Evolutionary conservation across 2,113 vertebrate genomes (phyloP), one percentile per base, ranked within the genome.

Genomic region (Scatophagus argus): DNA sequence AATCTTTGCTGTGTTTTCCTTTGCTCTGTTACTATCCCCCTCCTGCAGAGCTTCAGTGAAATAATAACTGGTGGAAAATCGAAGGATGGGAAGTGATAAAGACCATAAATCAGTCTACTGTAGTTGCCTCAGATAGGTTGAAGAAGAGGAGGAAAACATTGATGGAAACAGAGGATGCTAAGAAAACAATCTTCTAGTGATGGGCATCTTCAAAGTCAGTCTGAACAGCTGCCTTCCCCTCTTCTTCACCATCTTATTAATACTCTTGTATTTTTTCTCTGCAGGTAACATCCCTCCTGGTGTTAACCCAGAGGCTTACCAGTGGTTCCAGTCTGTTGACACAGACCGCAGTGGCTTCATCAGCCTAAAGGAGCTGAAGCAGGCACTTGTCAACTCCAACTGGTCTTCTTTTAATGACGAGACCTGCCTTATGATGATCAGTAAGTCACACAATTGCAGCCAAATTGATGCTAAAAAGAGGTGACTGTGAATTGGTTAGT

Each of bases 351-450:
- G 97, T 1, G 97, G 97, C 62, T 97, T 86, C 90, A 99, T 99
- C 92, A 96, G 94, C 2, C 72, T 90, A 16, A 98, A 96, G 87
- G 98, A 99, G 91, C 95, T 99, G 65, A 97, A 96, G 77, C 97
- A 97, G 90, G 97, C 98, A 0, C 95, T 99, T 5, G 91, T 98
- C 87, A 99, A 99, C 93, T 96, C 96, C 88, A 99, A 99, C 93
- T 97, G 96, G 96, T 96, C 97, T 0, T 49, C 95, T 0, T 99
- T 99, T 92, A 97, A 95, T 1, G 97, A 99, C 0, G 97, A 99
- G 90, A 99, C 97, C 1, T 99, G 98, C 82, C 90, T 96, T 63
- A 96, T 99, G 94, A 97, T 99, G 97, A 95, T 99, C 81, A 99
- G 97, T 99, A 89, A 97, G 98, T 95, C 25, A 2, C 8, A 0